phyloP scores from a whole-genome alignment of 2,113 vertebrate genomes.

The Glareola pratincola region DNA sequence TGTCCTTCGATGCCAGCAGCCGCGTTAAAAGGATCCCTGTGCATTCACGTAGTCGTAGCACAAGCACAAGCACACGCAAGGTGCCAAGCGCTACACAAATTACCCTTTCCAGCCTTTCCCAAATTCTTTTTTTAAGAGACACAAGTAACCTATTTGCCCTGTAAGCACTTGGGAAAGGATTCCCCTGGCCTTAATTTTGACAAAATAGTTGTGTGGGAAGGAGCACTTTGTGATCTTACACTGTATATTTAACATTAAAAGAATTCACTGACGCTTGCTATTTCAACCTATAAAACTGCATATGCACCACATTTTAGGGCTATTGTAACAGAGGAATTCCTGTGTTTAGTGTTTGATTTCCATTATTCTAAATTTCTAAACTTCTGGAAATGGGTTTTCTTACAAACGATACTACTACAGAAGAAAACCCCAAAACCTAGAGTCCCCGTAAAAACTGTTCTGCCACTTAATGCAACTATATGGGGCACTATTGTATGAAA shows the following conservation, averaged over 20 bases:
- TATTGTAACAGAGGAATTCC: neutral
- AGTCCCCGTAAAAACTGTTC: neutral
- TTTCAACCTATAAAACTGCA: neutral
- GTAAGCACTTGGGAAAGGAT: neutral
- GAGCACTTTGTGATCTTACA: neutral
- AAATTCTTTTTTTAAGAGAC: neutral
- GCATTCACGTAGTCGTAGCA: accelerated
- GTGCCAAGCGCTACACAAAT: neutral
- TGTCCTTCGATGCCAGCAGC: neutral
- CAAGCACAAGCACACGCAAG: neutral
- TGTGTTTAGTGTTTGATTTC: neutral
- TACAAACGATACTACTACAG: neutral
- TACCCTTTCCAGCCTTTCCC: neutral
- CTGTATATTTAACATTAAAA: neutral
- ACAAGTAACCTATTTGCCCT: neutral
- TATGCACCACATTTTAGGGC: neutral
- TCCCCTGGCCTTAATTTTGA: neutral
- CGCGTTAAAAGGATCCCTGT: neutral
- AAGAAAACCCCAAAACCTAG: neutral
- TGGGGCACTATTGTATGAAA: neutral
- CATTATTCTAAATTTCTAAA: neutral
- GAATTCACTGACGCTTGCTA: neutral
- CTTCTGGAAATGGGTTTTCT: neutral
- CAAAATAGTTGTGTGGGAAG: neutral
- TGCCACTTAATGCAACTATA: neutral